Conservation (phyloP, 92 coral and sea anemone species). For the Palythoa caribaeorum region DNA sequence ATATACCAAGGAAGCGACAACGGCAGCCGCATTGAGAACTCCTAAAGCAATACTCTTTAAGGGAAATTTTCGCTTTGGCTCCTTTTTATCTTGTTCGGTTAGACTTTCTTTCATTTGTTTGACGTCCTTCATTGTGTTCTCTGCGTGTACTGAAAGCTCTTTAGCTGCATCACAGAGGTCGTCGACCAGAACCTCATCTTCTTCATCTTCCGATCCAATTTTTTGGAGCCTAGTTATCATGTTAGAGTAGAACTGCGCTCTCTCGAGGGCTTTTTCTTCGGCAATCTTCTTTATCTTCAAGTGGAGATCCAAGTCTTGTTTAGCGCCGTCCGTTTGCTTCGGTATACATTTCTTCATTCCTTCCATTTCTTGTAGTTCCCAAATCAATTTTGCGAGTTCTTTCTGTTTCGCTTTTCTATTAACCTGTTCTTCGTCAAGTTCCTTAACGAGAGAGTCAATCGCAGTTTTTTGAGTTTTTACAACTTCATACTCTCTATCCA, state of each 20-base stretch:
- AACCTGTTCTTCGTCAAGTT: slow-evolving; percentile 84
- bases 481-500: slow-evolving; percentile 85
- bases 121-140: slow-evolving; percentile 32
- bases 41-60: slow-evolving; percentile 57
- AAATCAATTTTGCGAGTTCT: slow-evolving; percentile 80
- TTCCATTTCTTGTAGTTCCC: slow-evolving; percentile 86
- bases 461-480: slow-evolving; percentile 84
- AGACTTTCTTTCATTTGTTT: slow-evolving; percentile 40
- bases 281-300: slow-evolving; percentile 63
- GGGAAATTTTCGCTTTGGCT: slow-evolving; percentile 43
- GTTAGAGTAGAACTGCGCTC: slow-evolving; percentile 68
- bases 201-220: slow-evolving; percentile 65
- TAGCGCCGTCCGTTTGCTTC: slow-evolving; percentile 50
- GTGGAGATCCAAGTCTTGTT: slow-evolving; percentile 59
- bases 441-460: slow-evolving; percentile 81
- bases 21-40: slow-evolving; percentile 50
- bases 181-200: slow-evolving; percentile 65
- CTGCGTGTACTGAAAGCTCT: slow-evolving; percentile 74
- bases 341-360: slow-evolving; percentile 79
- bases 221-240: slow-evolving; percentile 74
- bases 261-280: slow-evolving; percentile 74
- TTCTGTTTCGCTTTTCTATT: slow-evolving; percentile 75
- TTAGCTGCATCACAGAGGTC: slow-evolving; percentile 76
- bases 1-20: slow-evolving; percentile 63
- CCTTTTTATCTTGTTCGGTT: slow-evolving; percentile 42